A percentile compares a stretch with the other conserved stretches of the same genome.
Conservation (phyloP, 1,140 invertebrate genomes). For the Drosophila asahinai region DNA sequence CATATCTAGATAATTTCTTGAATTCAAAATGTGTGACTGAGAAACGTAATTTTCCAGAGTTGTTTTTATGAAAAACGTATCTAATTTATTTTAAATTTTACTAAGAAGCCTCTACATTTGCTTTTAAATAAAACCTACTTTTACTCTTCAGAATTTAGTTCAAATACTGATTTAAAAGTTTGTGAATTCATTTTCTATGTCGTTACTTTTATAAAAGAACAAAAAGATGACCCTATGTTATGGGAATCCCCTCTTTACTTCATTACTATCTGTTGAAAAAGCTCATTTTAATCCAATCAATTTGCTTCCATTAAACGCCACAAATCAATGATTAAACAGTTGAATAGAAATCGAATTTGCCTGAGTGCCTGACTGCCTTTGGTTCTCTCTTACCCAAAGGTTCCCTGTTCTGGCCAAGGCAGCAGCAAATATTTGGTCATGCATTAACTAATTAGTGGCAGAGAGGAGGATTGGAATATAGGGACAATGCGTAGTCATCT, state of each 20-base stretch:
- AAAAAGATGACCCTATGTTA: background rate
- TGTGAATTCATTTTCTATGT: background rate
- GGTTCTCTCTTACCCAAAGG: background rate
- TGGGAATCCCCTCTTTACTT: background rate
- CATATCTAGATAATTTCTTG: background rate
- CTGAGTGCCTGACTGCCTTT: conserved; percentile 21
- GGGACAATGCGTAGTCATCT: conserved; percentile 36
- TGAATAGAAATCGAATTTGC: conserved; percentile 32
- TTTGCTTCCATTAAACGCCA: conserved; percentile 8
- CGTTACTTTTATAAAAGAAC: background rate
- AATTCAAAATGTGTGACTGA: background rate
- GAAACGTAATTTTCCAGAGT: too few relatives aligned
- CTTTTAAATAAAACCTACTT: background rate
- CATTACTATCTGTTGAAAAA: background rate
- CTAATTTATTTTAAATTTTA: too few relatives aligned
- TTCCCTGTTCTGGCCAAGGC: conserved; percentile 13
- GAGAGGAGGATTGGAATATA: conserved; percentile 1
- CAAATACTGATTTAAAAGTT: too few relatives aligned
- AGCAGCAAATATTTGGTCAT: conserved; percentile 63
- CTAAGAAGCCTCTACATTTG: too few relatives aligned
- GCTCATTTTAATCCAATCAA: conserved; percentile 10
- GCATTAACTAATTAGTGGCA: conserved; percentile 70
- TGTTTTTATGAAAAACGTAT: too few relatives aligned
- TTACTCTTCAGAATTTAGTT: background rate
- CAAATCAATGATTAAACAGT: conserved; percentile 28